Conservation (phyloP, 2,113 vertebrate genomes). For the Gallinago jamesoni region DNA sequence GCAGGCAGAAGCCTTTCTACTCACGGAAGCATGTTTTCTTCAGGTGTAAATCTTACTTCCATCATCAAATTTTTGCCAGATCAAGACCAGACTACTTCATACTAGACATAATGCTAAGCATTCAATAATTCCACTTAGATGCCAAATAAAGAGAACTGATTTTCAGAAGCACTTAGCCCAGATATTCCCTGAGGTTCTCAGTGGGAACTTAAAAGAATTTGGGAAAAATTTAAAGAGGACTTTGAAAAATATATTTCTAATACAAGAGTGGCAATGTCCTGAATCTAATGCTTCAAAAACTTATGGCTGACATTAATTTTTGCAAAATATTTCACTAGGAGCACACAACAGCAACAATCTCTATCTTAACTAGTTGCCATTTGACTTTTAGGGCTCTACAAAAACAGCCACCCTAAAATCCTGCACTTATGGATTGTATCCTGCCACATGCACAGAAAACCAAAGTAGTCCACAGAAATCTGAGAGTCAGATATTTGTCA, state of each 20-base stretch:
- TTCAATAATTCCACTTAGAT: not conserved
- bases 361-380: not conserved
- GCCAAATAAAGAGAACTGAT: not conserved
- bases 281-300: not conserved
- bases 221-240: not conserved
- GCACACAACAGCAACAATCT: not conserved
- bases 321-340: not conserved
- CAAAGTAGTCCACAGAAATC: not conserved
- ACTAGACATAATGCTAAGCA: not conserved
- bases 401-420: not conserved
- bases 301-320: not conserved
- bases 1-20: not conserved
- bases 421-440: not conserved
- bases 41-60: not conserved
- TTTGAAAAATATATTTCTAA: not conserved
- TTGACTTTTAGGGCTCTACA: not conserved
- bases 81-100: not conserved
- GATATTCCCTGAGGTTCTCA: not conserved
- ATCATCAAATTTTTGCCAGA: not conserved
- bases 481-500: not conserved
- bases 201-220: not conserved
- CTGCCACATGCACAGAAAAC: not conserved
- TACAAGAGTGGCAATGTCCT: not conserved
- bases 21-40: not conserved
- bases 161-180: not conserved